A percentile compares a stretch with the other conserved stretches of the same genome.
Conservation (phyloP, 2,113 vertebrate species). For the Ranitomeya imitator region DNA sequence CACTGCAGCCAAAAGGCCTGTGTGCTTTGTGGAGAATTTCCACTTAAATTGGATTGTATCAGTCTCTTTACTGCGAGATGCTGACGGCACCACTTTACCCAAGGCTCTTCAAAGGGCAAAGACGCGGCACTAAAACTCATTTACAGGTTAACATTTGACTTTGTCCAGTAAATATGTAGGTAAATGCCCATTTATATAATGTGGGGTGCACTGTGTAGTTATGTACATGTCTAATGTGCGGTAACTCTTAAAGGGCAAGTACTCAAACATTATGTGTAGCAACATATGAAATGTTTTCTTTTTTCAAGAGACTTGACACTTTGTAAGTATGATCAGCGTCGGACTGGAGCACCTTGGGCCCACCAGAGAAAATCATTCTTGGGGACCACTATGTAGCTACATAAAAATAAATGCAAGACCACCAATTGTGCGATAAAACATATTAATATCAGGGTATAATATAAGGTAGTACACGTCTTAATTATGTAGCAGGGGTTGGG, state of each 20-base stretch:
- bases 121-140: slow-evolving; percentile 5
- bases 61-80: slow-evolving; percentile 51
- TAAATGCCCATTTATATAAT: neutral
- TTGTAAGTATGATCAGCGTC: too few relatives aligned
- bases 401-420: too few relatives aligned
- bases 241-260: neutral
- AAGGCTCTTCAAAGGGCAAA: slow-evolving; percentile 41
- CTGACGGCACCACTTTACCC: slow-evolving; percentile 63
- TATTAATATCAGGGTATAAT: too few relatives aligned
- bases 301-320: neutral
- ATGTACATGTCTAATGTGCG: neutral
- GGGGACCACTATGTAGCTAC: too few relatives aligned
- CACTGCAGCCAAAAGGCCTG: slow-evolving; percentile 59
- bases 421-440: too few relatives aligned
- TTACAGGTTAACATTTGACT: slow-evolving; percentile 31
- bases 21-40: slow-evolving; percentile 63
- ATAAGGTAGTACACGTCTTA: too few relatives aligned
- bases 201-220: neutral
- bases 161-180: slow-evolving; percentile 1
- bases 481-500: too few relatives aligned
- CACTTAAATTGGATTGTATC: slow-evolving; percentile 60
- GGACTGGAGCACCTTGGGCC: too few relatives aligned
- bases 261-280: neutral
- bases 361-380: too few relatives aligned
- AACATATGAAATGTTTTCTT: neutral